Conservation (phyloP, 2,888 invertebrate genomes). For the Amorpha juglandis region DNA sequence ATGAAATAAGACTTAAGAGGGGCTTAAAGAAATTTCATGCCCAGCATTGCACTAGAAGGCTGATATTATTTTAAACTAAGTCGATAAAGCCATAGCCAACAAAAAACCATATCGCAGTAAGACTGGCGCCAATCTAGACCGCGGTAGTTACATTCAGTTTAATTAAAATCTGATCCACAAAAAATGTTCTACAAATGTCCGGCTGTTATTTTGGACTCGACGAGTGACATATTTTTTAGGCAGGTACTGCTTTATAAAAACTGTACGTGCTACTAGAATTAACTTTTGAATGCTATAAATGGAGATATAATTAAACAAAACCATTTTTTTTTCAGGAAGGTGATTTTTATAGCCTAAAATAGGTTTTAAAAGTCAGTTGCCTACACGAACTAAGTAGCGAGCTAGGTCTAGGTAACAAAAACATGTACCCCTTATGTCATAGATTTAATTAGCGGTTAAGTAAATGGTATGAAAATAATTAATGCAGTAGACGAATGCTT, state of each 20-base stretch:
- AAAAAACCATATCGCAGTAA: not conserved
- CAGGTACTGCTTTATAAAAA: not conserved
- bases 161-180: not conserved
- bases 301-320: not conserved
- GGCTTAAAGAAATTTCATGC: too few relatives aligned
- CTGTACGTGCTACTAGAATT: not conserved
- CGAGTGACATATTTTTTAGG: not conserved
- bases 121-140: not conserved
- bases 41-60: not conserved
- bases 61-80: not conserved
- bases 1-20: too few relatives aligned
- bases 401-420: too few relatives aligned
- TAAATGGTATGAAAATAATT: too few relatives aligned
- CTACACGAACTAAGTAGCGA: not conserved
- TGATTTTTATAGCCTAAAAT: not conserved
- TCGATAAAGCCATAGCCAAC: not conserved
- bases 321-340: not conserved
- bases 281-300: not conserved
- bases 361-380: not conserved
- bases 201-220: not conserved
- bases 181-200: constrained; percentile 3
- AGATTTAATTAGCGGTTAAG: too few relatives aligned
- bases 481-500: too few relatives aligned
- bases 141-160: not conserved
- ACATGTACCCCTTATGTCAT: too few relatives aligned